Percentiles rank a stretch among this genome's conserved stretches.
Evolutionary conservation across 2,797 vertebrate species (phyloP).

Genomic region (Percopsis omiscomaycus): DNA sequence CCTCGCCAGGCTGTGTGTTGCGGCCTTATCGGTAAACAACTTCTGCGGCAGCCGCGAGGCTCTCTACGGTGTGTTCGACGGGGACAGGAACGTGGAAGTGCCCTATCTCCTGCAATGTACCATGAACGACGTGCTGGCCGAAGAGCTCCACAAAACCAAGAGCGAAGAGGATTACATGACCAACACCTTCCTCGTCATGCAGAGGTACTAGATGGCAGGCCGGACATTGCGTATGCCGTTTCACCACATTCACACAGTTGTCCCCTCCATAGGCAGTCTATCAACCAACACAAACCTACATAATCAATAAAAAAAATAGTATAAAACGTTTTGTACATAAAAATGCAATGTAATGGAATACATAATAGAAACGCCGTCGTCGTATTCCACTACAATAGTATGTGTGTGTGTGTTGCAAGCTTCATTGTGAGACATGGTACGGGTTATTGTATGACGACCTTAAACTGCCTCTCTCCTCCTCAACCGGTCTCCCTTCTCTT

Average conservation of each 20-base stretch:
- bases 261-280: too few relatives aligned
- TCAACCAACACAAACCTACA: neutral
- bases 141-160: conserved; percentile 93
- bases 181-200: conserved; percentile 96
- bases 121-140: conserved; percentile 94
- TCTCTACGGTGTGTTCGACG: conserved; percentile 96
- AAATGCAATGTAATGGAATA: too few relatives aligned
- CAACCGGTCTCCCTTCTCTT: neutral
- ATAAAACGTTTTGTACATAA: too few relatives aligned
- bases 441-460: too few relatives aligned
- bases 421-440: too few relatives aligned
- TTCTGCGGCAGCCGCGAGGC: conserved; percentile 94
- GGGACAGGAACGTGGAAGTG: conserved; percentile 94
- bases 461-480: neutral
- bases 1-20: conserved; percentile 86
- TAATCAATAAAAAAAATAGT: neutral
- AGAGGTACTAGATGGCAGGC: conserved; percentile 76
- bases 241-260: neutral
- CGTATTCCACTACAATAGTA: too few relatives aligned
- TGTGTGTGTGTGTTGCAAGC: too few relatives aligned
- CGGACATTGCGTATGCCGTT: neutral
- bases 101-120: conserved; percentile 96
- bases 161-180: conserved; percentile 96
- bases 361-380: too few relatives aligned
- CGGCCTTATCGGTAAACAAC: conserved; percentile 92